A percentile compares a stretch with the other conserved stretches of the same genome.
Conservation (phyloP, 2,113 vertebrate species). For the Marmota flaviventris region DNA sequence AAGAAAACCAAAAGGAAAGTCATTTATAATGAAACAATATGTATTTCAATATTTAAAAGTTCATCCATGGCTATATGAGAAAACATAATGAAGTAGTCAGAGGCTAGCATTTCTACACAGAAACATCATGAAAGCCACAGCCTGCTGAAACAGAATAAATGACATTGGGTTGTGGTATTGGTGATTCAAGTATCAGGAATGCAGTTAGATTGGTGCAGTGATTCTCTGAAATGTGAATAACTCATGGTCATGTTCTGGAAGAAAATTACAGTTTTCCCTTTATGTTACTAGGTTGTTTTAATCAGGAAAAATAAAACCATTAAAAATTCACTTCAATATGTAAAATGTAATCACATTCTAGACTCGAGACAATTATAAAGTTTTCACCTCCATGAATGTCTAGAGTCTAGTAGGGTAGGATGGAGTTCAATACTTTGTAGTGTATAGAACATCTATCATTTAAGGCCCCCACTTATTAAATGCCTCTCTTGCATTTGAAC, state of each 20-base stretch:
- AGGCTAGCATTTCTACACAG: neutral
- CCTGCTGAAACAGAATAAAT: neutral
- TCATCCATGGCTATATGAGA: neutral
- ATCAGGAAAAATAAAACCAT: neutral
- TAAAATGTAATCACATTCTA: neutral
- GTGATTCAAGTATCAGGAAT: neutral
- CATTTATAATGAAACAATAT: slow-evolving; percentile 33
- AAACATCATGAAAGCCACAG: neutral
- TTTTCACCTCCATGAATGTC: slow-evolving; percentile 45
- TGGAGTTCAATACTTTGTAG: neutral
- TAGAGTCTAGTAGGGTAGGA: neutral
- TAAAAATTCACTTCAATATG: neutral
- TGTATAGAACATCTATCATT: neutral
- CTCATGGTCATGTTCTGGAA: neutral
- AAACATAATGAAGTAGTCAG: slow-evolving; percentile 5
- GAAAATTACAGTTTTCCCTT: neutral
- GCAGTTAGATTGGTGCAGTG: neutral
- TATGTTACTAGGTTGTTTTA: neutral
- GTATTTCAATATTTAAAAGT: slow-evolving; percentile 40
- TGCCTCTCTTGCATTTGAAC: neutral
- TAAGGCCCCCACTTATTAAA: neutral
- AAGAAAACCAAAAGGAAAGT: slow-evolving; percentile 27
- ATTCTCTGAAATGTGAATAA: slow-evolving; percentile 43
- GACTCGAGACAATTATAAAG: slow-evolving; percentile 36
- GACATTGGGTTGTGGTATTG: neutral